Percentiles rank a stretch among this genome's conserved stretches.
Evolutionary conservation across 2,888 invertebrate genomes (phyloP).

Genomic region (Zeuzera pyrina): DNA sequence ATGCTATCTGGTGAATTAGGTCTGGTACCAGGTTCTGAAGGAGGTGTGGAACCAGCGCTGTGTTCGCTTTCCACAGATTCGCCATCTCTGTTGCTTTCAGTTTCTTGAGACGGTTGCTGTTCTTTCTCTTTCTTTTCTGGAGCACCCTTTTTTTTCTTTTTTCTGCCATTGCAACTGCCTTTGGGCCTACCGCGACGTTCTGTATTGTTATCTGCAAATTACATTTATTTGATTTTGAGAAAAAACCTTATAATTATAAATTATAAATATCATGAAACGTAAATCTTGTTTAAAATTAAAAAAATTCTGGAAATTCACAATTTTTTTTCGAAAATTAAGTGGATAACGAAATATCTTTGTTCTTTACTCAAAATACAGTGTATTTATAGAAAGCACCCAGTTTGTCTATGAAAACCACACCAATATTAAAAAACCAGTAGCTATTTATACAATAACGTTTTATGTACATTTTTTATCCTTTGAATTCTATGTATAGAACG

Average conservation of each 20-base stretch:
- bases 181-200: slow-evolving; percentile 60
- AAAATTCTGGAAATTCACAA: too few species aligned
- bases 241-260: neutral
- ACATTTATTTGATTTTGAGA: neutral
- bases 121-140: slow-evolving; percentile 57
- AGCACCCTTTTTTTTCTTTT: slow-evolving; percentile 45
- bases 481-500: too few species aligned
- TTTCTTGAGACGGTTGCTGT: slow-evolving; percentile 52
- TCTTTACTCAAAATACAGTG: too few species aligned
- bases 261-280: too few species aligned
- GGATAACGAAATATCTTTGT: too few species aligned
- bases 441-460: too few species aligned
- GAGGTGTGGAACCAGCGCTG: slow-evolving; percentile 55
- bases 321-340: too few species aligned
- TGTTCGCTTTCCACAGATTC: slow-evolving; percentile 59
- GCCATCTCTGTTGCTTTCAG: slow-evolving; percentile 63
- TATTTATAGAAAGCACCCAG: too few species aligned
- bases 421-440: too few species aligned
- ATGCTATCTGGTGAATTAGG: slow-evolving; percentile 53
- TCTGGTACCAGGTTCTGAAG: slow-evolving; percentile 53
- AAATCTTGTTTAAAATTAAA: too few species aligned
- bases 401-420: too few species aligned
- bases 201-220: slow-evolving; percentile 45
- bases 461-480: too few species aligned
- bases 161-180: slow-evolving; percentile 46